Evolutionary conservation across 2,113 vertebrate species (phyloP).

Genomic region (Xenopus laevis): DNA sequence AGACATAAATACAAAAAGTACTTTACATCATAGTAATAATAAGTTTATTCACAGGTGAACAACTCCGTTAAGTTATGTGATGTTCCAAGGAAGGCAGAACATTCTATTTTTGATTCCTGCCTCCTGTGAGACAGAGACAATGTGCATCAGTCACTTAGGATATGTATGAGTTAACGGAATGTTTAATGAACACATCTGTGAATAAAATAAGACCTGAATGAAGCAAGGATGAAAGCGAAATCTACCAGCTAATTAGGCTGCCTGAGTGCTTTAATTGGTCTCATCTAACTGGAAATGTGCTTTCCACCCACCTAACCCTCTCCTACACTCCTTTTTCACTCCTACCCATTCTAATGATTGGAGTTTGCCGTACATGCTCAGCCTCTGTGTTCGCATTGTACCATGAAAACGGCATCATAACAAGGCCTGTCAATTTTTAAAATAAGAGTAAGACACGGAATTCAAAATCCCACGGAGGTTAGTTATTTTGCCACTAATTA

Average conservation of each 20-base stretch:
- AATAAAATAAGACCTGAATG: slow-evolving; percentile 37
- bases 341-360: slow-evolving; percentile 15
- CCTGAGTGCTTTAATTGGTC: slow-evolving; percentile 45
- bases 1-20: too few relatives aligned
- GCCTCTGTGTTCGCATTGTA: neutral
- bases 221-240: slow-evolving; percentile 39
- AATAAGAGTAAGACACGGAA: too few relatives aligned
- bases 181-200: slow-evolving; percentile 41
- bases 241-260: slow-evolving; percentile 41
- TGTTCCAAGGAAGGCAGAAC: too few relatives aligned
- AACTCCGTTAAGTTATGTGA: too few relatives aligned
- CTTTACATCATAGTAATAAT: too few relatives aligned
- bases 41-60: too few relatives aligned
- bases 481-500: too few relatives aligned
- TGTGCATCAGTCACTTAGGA: neutral
- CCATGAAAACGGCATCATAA: too few relatives aligned
- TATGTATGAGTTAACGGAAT: slow-evolving; percentile 31
- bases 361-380: neutral
- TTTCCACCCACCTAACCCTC: slow-evolving; percentile 38
- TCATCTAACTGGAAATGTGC: slow-evolving; percentile 33
- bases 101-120: too few relatives aligned
- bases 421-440: too few relatives aligned
- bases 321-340: slow-evolving; percentile 25
- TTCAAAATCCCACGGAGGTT: too few relatives aligned
- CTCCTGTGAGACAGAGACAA: neutral